Base-by-base conservation (phyloP, 2,797 vertebrate species). In the Brotula barbata region DNA sequence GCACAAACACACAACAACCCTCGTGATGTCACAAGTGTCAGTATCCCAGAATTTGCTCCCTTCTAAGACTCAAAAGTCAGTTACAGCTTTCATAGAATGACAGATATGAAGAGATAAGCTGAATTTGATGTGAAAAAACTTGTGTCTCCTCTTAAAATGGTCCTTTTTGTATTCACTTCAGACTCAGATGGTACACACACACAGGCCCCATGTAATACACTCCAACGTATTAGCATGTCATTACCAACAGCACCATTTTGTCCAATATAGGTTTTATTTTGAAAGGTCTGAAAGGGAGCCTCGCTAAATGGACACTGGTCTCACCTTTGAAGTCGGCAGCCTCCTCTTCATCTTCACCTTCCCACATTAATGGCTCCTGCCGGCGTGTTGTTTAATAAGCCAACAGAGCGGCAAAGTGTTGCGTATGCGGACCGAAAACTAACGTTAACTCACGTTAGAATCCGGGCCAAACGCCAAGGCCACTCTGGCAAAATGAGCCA, bases 341-440 rank as follows among this genome's bases (percentile, higher is more conserved):
- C 69, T 79, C 78, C 39, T 75, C 78, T 34, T 80, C 77, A 67
- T 74, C 63, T 56, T 51, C 58, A 33, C 19, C 25, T 7, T 6
- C 31, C 31, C 37, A 17, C 33, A 64, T 69, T 64, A 58, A 84
- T 75, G 82, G 82, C 76, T 62, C 48, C 74, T 21, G 55, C 60
- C 60, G 45, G 60, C 44, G 39, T 42, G 25, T 44, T n/a, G 68
- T 50, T 41, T 43, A 56, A 66, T 23, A 28, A 73, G 46, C 40
- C 53, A 11, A 37, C 43, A 31, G 54, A 39, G 46, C 62, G 48
- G 31, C 71, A 50, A 75, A 61, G 71, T 73, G 75, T 80, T 70
- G 73, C 68, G 65, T 81, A 33, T 59, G 48, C 56, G 43, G 43
- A 50, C 37, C 54, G 42, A 2, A 62, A 37, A 58, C 3, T 0